Base-by-base conservation (phyloP, 2,888 invertebrate species). In the Temnothorax rugatulus region DNA sequence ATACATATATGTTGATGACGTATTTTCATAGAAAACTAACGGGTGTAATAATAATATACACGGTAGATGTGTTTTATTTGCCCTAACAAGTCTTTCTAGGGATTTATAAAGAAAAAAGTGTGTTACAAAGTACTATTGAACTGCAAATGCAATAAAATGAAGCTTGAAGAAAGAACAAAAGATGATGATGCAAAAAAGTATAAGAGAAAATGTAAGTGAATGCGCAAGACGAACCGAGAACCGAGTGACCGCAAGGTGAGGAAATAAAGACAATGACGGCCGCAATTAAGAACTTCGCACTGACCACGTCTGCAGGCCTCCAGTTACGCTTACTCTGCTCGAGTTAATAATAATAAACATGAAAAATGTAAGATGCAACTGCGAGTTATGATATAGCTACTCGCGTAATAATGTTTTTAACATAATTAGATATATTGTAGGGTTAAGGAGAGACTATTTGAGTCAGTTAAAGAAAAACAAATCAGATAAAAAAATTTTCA, bases 301-400 rank as follows among this genome's bases (percentile, higher is more conserved):
- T 77, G 25, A 25, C 21, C 25, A 52, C 25, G 34, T 54, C 54
- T 69, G 41, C 52, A 41, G 21, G n/a, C 25, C 25, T 84, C 82
- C 41, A 69, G 47, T 84, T 84, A 81, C 79, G 52, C 47, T 83
- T 68, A 79, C 63, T 63, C 44, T 63, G 69, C 68, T 69, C n/a
- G 25, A 50, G 13, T 76, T 68, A 64, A 64, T 50, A 7, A 34
- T 61, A 59, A 59, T 25, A 47, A 82, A 59, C 52, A n/a, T n/a
- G n/a, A 76, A 64, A 66, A 71, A 54, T 41, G 11, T 8, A 61
- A 64, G 15, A 38, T 50, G 15, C n/a, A 73, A 81, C 21, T 15
- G 18, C 18, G 38, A 73, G 11, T 73, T 44, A 8, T 66, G 4
- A 9, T 15, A 25, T 4, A 8, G 9, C 34, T 34, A 34, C 25